phyloP scores from a whole-genome alignment of 2,888 invertebrate species.

The Hanleya hanleyi region DNA sequence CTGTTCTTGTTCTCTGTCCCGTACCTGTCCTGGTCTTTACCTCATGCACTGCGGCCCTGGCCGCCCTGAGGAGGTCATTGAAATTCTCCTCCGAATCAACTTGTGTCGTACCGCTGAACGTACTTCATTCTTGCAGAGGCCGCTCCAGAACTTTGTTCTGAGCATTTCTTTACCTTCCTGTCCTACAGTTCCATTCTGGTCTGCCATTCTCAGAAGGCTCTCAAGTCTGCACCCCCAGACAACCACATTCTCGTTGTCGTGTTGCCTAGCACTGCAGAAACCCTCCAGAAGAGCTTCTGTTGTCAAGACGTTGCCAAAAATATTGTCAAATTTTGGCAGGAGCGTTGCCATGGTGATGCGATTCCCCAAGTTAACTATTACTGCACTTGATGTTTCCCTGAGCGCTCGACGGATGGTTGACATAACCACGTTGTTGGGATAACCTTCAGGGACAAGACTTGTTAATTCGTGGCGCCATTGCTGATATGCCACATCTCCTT shows the following conservation, averaged over 20 bases:
- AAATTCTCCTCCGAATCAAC: neutral
- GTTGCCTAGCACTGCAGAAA: neutral
- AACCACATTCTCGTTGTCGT: neutral
- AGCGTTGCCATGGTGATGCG: no score
- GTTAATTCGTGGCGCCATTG: neutral
- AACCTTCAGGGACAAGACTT: neutral
- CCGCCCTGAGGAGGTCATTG: neutral
- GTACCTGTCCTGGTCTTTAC: no score
- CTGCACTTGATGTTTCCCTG: neutral
- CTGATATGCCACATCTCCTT: neutral
- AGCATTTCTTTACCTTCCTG: neutral
- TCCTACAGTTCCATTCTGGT: neutral
- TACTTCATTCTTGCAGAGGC: neutral
- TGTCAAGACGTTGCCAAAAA: neutral
- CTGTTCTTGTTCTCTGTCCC: no score
- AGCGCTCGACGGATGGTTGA: neutral
- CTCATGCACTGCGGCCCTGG: neutral
- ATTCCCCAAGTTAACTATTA: neutral
- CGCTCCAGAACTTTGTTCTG: neutral
- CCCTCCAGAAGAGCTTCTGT: neutral
- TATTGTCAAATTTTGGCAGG: neutral
- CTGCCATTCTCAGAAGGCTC: neutral
- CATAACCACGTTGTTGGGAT: no score
- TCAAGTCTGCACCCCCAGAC: neutral
- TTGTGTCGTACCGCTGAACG: neutral